phyloP scores from a whole-genome alignment of 2,113 vertebrate species.

The Typhlomys cinereus region DNA sequence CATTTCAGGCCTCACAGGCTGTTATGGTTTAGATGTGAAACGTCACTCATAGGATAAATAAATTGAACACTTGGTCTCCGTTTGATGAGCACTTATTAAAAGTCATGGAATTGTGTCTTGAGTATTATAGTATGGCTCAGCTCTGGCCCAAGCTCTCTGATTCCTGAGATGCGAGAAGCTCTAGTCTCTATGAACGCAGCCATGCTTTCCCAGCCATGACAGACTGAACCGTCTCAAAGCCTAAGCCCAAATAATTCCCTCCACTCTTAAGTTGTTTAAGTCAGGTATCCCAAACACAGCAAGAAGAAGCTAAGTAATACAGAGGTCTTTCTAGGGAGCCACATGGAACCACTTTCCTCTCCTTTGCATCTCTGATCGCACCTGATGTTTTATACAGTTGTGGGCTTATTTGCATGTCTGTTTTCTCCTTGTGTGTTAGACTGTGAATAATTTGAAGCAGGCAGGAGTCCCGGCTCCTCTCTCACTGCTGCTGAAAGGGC shows the following conservation, averaged over 20 bases:
- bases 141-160: background rate
- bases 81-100: background rate
- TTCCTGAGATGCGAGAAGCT: background rate
- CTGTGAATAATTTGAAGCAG: rapidly evolving
- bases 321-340: background rate
- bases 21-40: background rate
- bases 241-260: background rate
- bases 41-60: background rate
- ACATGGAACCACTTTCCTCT: rapidly evolving
- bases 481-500: background rate
- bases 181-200: background rate
- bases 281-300: background rate
- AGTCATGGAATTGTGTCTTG: background rate
- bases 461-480: background rate
- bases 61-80: background rate
- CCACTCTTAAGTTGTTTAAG: background rate
- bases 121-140: background rate
- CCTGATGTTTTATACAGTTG: background rate
- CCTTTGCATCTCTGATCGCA: background rate
- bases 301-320: background rate
- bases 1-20: background rate
- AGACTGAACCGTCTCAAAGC: no score
- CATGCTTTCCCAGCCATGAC: background rate
- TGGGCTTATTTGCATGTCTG: background rate
- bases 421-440: background rate